Evolutionary conservation across 2,888 invertebrate genomes (phyloP), one percentile per base, ranked within the genome.

Genomic region (Athetis lepigone): DNA sequence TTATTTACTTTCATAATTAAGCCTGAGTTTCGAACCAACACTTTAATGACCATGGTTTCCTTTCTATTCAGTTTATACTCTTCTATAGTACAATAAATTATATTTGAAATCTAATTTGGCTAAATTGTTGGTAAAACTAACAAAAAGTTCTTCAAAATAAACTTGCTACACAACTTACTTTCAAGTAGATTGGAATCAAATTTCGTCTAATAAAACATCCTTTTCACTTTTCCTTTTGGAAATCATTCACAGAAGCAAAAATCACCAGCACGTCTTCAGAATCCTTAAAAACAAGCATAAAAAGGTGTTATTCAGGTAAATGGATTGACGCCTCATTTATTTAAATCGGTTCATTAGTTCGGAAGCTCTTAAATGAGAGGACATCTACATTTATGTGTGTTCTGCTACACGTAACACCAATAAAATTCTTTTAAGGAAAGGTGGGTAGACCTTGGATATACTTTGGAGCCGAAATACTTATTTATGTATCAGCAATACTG

Each of bases 261-360:
- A 50, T 40, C 27, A 25, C n/a, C 9, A 40, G 19, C 23, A 42
- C 11, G 33, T 63, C 45, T 45, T 46, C 11, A 51, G 8, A 47
- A 33, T 27, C 18, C 57, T 51, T 54, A 52, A 57, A 59, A 69
- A 52, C 45, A 21, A 54, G 16, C 36, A 27, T 36, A 42, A 43
- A 67, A 64, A 51, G 40, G 57, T 70, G 70, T 61, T 68, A 61
- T 61, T 47, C 40, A 63, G 37, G 70, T 70, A 64, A 69, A 69
- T 64, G 64, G 64, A 70, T 69, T 70, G 68, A 70, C 68, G 68
- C 64, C 57, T 64, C 68, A 69, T 69, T 69, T 70, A 63, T 69
- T 69, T 69, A 57, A 70, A 69, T 57, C 64, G 57, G 46, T 70
- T 70, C 69, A 70, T 69, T 69, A 70, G 64, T 69, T 69, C 39